Percentiles rank a stretch among this genome's conserved stretches.
Evolutionary conservation across 2,888 invertebrate genomes (phyloP).

Genomic region (Rotaria magnacalcarata): DNA sequence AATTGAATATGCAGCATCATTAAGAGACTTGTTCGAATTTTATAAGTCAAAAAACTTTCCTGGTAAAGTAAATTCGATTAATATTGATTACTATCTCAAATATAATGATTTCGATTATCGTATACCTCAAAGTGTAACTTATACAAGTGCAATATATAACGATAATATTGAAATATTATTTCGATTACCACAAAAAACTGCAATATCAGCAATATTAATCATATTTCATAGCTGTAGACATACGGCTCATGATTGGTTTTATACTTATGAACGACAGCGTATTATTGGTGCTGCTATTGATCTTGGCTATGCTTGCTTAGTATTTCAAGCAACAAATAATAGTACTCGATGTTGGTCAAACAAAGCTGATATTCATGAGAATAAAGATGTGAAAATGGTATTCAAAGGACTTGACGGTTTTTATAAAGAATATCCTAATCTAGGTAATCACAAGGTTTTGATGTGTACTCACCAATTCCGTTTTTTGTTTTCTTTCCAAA

Average conservation of each 20-base stretch:
- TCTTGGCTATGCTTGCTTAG: constrained; percentile 14
- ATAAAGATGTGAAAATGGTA: neutral
- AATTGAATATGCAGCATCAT: accelerated
- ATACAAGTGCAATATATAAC: neutral
- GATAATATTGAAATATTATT: neutral
- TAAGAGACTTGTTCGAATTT: neutral
- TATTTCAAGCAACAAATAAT: constrained; percentile 23
- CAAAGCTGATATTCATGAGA: neutral
- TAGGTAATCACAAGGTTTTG: neutral
- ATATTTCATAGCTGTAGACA: constrained; percentile 9
- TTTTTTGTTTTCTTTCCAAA: neutral
- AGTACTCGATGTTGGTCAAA: neutral
- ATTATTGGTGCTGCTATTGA: constrained; percentile 24
- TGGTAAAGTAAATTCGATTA: neutral
- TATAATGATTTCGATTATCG: constrained; percentile 13
- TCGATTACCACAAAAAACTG: neutral
- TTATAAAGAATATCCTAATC: neutral
- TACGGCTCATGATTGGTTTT: neutral
- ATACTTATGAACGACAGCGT: neutral
- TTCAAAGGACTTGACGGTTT: neutral
- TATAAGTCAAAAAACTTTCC: neutral
- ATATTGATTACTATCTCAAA: neutral
- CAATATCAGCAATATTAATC: neutral
- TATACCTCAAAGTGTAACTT: neutral
- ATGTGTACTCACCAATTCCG: no score